Conservation (phyloP, 2,797 vertebrate species). For the Syncerus caffer region DNA sequence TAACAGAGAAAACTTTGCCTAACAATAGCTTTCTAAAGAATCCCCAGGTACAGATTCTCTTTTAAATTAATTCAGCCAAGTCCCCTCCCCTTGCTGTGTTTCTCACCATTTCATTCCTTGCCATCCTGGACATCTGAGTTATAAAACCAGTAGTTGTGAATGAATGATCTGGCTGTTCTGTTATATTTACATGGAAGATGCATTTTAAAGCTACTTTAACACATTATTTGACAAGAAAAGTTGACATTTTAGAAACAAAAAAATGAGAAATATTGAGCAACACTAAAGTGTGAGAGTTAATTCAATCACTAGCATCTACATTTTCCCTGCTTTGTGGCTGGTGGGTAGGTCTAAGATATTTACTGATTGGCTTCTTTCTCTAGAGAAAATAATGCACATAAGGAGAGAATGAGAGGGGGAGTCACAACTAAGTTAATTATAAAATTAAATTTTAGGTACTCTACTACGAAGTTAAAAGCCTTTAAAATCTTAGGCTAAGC, state of each 20-base stretch:
- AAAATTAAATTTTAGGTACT: slow-evolving; percentile 3
- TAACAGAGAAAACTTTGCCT: background rate
- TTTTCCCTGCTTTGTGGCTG: background rate
- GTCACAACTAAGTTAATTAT: background rate
- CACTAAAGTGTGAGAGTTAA: background rate
- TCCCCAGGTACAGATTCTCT: background rate
- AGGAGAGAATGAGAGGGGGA: background rate
- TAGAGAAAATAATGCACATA: background rate
- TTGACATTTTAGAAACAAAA: background rate
- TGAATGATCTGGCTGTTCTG: background rate
- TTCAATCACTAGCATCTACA: background rate
- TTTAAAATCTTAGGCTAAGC: slow-evolving; percentile 19
- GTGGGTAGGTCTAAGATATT: background rate
- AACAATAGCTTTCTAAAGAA: background rate
- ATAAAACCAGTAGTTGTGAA: background rate
- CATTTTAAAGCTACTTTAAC: slow-evolving; percentile 2
- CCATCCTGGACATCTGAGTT: background rate
- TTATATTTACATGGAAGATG: background rate
- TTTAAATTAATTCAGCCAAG: background rate
- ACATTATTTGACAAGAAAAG: background rate
- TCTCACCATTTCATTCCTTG: background rate
- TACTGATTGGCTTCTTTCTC: background rate
- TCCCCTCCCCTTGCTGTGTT: background rate
- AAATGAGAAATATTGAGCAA: background rate
- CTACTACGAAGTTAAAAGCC: background rate